Conservation (phyloP, 2,113 vertebrate genomes). For the Danionella cerebrum region DNA sequence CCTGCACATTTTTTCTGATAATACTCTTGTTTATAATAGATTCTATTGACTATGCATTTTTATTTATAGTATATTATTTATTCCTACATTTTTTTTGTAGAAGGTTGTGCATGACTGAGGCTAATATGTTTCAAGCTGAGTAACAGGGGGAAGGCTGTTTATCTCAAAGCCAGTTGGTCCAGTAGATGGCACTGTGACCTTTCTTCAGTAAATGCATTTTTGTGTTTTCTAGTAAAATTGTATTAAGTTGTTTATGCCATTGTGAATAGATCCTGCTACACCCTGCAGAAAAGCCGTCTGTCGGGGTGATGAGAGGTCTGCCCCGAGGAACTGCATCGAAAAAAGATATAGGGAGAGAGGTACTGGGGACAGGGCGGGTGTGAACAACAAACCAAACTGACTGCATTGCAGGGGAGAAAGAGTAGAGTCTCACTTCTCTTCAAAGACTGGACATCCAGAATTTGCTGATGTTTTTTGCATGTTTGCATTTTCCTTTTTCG, state of each 20-base stretch:
- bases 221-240: not conserved
- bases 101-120: too few species aligned
- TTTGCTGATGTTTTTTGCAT: too few species aligned
- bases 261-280: slow-evolving; percentile 24
- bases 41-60: too few species aligned
- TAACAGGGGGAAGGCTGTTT: too few species aligned
- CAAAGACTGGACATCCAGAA: too few species aligned
- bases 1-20: too few species aligned
- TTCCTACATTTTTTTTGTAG: too few species aligned
- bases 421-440: too few species aligned
- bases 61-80: too few species aligned
- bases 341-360: not conserved
- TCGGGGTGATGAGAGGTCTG: slow-evolving; percentile 28
- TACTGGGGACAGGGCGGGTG: not conserved
- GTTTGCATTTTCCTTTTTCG: too few species aligned
- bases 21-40: too few species aligned
- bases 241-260: not conserved
- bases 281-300: slow-evolving; percentile 38
- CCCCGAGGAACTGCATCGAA: not conserved
- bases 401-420: slow-evolving; percentile 31
- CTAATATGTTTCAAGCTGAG: too few species aligned
- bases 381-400: slow-evolving; percentile 3
- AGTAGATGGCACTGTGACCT: slow-evolving; percentile 9
- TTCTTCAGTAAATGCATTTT: not conserved
- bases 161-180: not conserved